Evolutionary conservation across 2,797 vertebrate genomes (phyloP).

Genomic region (Etheostoma perlongum): DNA sequence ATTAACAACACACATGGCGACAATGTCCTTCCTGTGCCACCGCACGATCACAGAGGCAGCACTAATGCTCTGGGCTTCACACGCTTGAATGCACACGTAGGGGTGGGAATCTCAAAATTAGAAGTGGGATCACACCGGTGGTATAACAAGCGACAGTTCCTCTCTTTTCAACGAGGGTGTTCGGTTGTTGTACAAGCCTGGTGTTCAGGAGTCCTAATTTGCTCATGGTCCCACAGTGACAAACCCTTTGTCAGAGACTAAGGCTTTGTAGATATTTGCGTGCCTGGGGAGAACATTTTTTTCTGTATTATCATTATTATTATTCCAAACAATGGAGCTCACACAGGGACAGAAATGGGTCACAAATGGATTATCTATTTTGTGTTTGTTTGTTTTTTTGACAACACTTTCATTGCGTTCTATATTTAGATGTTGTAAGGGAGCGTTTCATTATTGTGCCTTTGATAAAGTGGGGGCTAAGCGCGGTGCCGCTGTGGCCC

Average conservation of each 20-base stretch:
- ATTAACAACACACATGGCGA: slow-evolving; percentile 78
- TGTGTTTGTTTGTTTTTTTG: slow-evolving; percentile 70
- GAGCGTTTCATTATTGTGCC: slow-evolving; percentile 61
- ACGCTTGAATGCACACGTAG: slow-evolving; percentile 55
- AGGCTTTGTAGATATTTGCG: slow-evolving; percentile 77
- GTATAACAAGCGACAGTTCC: slow-evolving; percentile 55
- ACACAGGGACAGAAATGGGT: slow-evolving; percentile 81
- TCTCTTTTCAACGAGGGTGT: slow-evolving; percentile 47
- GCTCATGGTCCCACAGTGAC: slow-evolving; percentile 65
- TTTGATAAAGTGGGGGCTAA: slow-evolving; percentile 62
- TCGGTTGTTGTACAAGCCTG: slow-evolving; percentile 50
- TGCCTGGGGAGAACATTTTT: slow-evolving; percentile 65
- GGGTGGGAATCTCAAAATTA: slow-evolving; percentile 76
- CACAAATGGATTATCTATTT: slow-evolving; percentile 81
- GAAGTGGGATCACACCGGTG: slow-evolving; percentile 64
- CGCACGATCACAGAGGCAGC: slow-evolving; percentile 62
- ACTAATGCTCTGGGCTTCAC: slow-evolving; percentile 62
- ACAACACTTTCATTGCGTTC: slow-evolving; percentile 69
- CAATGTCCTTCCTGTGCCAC: slow-evolving; percentile 58
- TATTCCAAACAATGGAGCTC: slow-evolving; percentile 75
- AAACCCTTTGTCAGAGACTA: slow-evolving; percentile 68
- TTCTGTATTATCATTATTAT: slow-evolving; percentile 55
- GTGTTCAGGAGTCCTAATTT: slow-evolving; percentile 67
- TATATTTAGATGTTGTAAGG: slow-evolving; percentile 70
- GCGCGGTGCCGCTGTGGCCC: slow-evolving; percentile 11